Percentiles rank a stretch among this genome's conserved stretches.
Evolutionary conservation across 1,140 invertebrate genomes (phyloP).

Genomic region (Meloidogyne exigua): DNA sequence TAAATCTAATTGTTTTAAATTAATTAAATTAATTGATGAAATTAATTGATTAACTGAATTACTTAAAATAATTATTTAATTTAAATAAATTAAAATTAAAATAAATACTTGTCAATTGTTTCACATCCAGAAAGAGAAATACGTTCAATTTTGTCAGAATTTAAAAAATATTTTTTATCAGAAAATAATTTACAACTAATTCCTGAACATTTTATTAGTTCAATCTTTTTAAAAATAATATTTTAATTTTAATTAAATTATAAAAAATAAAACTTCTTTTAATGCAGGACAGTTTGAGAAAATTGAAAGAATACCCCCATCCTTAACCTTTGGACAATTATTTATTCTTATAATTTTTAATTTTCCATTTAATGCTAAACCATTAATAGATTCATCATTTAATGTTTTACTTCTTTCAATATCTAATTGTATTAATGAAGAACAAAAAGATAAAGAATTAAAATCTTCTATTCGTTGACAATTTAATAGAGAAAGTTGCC

Average conservation of each 20-base stretch:
- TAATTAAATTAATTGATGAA: background rate
- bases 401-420: slow-evolving; percentile 13
- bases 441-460: background rate
- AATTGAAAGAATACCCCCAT: background rate
- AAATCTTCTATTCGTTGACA: slow-evolving; percentile 12
- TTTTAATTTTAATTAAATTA: too few species aligned
- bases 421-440: slow-evolving; percentile 17
- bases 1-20: slow-evolving; percentile 13
- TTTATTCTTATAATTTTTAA: slow-evolving; percentile 13
- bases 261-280: slow-evolving; percentile 6
- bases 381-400: background rate
- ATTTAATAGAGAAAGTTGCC: slow-evolving; percentile 25
- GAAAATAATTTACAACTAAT: background rate
- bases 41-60: slow-evolving; percentile 8
- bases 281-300: background rate
- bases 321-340: background rate
- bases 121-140: slow-evolving; percentile 14
- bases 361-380: slow-evolving; percentile 5
- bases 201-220: slow-evolving; percentile 17
- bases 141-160: background rate
- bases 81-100: slow-evolving; percentile 4
- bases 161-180: background rate
- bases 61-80: background rate
- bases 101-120: background rate
- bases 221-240: slow-evolving; percentile 8